Base-by-base conservation (phyloP, 1,140 invertebrate genomes). In the Drosophila serrata region DNA sequence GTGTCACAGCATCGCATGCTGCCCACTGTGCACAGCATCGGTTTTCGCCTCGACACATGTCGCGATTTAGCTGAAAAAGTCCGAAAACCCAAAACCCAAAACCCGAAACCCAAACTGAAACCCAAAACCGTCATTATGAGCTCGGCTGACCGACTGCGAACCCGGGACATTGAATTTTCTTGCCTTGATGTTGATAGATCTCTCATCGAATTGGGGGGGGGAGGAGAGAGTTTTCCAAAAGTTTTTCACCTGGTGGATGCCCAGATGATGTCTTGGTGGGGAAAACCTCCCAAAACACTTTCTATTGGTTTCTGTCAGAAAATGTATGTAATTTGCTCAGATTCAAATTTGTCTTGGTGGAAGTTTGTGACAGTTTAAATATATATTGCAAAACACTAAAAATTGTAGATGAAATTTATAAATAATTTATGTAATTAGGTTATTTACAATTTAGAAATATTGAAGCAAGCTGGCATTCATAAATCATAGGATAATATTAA, bases 71-170 rank as follows among this genome's bases (percentile, higher is more conserved):
- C 45, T 57, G 45, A 75, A 79, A 79, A 62, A 61, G 6, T 17
- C 42, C 19, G 31, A 64, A 64, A 56, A 72, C 55, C 48, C 62
- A 53, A n/a, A n/a, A n/a, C n/a, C 33, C 19, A 64, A 63, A 57
- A 40, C 37, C 27, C 17, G 11, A 67, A 65, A 72, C 33, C 48
- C 62, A 53, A 67, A 51, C 64, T 43, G 19, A 40, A 77, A 63
- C 53, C 57, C 69, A 73, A 81, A 81, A 81, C 68, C 68, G 70
- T 86, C 79, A 86, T 86, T 88, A 86, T 65, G 65, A 86, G 69
- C 65, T 82, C 51, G 82, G 82, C 75, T 65, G 70, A 87, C 75
- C 82, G 73, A 86, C 24, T 35, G 58, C 58, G 51, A 75, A 63
- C 59, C 48, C 67, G 49, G 39, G 57, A 45, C 55, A 73, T 49